phyloP scores from a whole-genome alignment of 2,113 vertebrate genomes.

The Anarrhichthys ocellatus region DNA sequence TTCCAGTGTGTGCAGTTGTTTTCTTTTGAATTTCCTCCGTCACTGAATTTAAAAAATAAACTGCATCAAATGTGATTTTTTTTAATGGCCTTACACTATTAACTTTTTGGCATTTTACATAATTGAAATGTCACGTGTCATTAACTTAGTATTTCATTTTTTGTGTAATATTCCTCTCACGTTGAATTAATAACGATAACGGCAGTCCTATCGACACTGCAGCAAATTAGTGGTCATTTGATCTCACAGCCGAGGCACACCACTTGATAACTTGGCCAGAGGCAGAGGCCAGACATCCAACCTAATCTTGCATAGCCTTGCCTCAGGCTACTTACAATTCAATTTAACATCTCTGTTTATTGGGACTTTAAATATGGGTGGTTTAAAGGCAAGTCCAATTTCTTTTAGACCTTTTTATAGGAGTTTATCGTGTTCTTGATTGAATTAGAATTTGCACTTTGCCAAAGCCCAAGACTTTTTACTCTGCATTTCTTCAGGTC shows the following conservation, averaged over 20 bases:
- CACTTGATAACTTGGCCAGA: slow-evolving; percentile 56
- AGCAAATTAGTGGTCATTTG: slow-evolving; percentile 59
- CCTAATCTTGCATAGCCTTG: slow-evolving; percentile 48
- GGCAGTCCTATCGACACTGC: slow-evolving; percentile 40
- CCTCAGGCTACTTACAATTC: slow-evolving; percentile 53
- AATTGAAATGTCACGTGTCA: slow-evolving; percentile 63
- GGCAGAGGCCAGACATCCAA: slow-evolving; percentile 36
- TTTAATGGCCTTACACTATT: slow-evolving; percentile 43
- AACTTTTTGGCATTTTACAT: slow-evolving; percentile 52
- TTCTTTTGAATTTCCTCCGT: neutral
- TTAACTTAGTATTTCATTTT: slow-evolving; percentile 58
- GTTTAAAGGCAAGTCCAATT: slow-evolving; percentile 38
- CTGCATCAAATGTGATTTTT: slow-evolving; percentile 26
- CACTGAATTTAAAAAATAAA: slow-evolving; percentile 5
- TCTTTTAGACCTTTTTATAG: slow-evolving; percentile 25
- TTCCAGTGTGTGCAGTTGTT: neutral
- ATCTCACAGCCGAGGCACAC: slow-evolving; percentile 52
- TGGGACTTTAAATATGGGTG: slow-evolving; percentile 44
- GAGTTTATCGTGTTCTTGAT: slow-evolving; percentile 40
- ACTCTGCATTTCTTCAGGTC: slow-evolving; percentile 11
- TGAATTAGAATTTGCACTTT: slow-evolving; percentile 52
- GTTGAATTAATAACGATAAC: slow-evolving; percentile 48
- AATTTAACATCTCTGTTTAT: slow-evolving; percentile 59
- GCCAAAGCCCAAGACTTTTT: slow-evolving; percentile 14
- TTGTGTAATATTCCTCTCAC: slow-evolving; percentile 50